These are phyloP conservation scores for Gopherus evgoodei DNA, from an alignment of 2,113 vertebrate species.

Conservation along the genomic window DNA sequence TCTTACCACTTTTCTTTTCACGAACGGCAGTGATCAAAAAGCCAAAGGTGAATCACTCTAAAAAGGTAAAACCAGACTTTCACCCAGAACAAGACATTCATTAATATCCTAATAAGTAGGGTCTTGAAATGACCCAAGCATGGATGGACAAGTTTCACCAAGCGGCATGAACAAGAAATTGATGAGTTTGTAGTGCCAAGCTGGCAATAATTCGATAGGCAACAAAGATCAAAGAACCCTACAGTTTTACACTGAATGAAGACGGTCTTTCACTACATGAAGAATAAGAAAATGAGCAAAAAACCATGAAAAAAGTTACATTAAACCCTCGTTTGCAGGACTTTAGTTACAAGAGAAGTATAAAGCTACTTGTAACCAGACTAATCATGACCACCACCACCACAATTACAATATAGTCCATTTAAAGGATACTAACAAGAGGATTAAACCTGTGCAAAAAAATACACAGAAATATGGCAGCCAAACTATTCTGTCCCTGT, in stretches of 20 bases:
- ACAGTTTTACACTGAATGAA: background rate
- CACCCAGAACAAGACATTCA: slow-evolving; percentile 15
- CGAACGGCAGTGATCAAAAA: background rate
- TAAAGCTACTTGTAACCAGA: slow-evolving; percentile 11
- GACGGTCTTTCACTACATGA: slow-evolving; percentile 55
- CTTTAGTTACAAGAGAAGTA: slow-evolving; percentile 26
- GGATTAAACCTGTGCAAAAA: background rate
- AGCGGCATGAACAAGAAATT: slow-evolving; percentile 53
- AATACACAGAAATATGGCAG: background rate
- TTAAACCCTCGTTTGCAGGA: background rate
- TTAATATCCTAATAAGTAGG: slow-evolving; percentile 19
- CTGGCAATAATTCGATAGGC: background rate
- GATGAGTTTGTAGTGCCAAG: slow-evolving; percentile 23
- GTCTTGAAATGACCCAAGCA: background rate
- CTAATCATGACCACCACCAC: background rate
- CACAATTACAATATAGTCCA: background rate
- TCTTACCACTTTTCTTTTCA: background rate
- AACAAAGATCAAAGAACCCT: slow-evolving; percentile 55
- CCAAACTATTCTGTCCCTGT: background rate
- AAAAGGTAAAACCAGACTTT: slow-evolving; percentile 39
- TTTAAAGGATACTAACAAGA: background rate
- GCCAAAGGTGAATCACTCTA: slow-evolving; percentile 36
- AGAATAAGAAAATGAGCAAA: slow-evolving; percentile 44
- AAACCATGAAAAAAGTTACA: slow-evolving; percentile 14
- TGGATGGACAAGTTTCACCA: background rate